Conservation (phyloP, 2,888 invertebrate species). For the Caenorhabditis sp. region DNA sequence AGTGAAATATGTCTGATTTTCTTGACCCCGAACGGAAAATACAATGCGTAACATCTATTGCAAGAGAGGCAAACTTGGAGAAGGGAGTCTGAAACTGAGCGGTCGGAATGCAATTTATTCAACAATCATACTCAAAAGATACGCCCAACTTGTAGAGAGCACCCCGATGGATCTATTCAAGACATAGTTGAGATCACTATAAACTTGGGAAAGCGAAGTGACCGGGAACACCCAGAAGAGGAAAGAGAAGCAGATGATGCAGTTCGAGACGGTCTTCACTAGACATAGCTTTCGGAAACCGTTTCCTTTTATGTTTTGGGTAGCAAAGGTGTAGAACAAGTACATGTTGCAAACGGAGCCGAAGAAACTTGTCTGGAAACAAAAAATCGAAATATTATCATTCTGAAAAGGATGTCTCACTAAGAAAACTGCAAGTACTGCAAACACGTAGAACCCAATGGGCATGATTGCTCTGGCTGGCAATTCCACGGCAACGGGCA, state of each 20-base stretch:
- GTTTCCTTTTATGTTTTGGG: not conserved
- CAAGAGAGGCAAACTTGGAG: slow-evolving; percentile 22
- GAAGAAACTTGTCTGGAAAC: not conserved
- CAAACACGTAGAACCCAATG: slow-evolving; percentile 2
- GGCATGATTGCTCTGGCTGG: not conserved
- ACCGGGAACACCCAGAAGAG: slow-evolving; percentile 30
- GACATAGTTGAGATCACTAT: slow-evolving; percentile 1
- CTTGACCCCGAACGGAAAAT: slow-evolving; percentile 27
- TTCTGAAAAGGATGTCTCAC: not conserved
- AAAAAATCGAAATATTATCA: not conserved
- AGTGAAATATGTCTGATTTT: not conserved
- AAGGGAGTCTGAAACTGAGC: not conserved
- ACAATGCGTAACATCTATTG: slow-evolving; percentile 25
- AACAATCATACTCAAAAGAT: slow-evolving; percentile 3
- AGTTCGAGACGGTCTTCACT: slow-evolving; percentile 15
- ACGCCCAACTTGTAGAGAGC: not conserved
- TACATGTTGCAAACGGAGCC: slow-evolving; percentile 10
- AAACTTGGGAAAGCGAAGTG: not conserved
- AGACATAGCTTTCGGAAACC: slow-evolving; percentile 19
- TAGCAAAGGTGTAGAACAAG: not conserved
- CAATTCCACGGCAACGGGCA: not conserved
- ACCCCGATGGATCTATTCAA: slow-evolving; percentile 7
- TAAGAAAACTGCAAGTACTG: not conserved
- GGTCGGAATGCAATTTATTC: too few relatives aligned
- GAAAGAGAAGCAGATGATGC: slow-evolving; percentile 10